Base-by-base conservation (phyloP, 2,797 vertebrate genomes). In the Brachyalestes nurse region DNA sequence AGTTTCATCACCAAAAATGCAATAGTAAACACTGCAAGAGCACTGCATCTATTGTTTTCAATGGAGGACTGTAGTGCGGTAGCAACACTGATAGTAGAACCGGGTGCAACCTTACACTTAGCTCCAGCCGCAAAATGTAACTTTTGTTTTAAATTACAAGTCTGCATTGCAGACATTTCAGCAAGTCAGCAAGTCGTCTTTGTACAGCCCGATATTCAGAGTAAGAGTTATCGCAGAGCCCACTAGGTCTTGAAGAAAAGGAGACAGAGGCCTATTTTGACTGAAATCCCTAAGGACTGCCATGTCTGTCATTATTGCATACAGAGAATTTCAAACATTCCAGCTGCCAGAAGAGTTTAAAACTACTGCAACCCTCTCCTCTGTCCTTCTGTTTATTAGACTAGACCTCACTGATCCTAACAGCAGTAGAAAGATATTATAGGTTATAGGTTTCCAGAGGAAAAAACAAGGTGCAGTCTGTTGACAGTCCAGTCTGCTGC, bases 81-180 rank as follows among this genome's bases (percentile, higher is more conserved):
- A 57, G 16, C 55, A 57, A n/a, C 5, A 34, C 60, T 62, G 25
- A 7, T 23, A 17, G n/a, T 66, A 66, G 17, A 17, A 16, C 34
- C 5, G 5, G 38, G 16, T 40, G 23, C 28, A 72, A 38, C 25
- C 70, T 34, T 19, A 72, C 70, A 72, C 51, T 72, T 72, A 72
- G 51, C 51, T 38, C 5, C 28, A 40, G 70, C 70, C 51, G 13
- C 70, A 72, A 72, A 57, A 57, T 13, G 6, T 8, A 42, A 57
- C 34, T 58, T 72, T 72, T 65, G 38, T 19, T 64, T 53, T 45
- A 79, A 8, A 57, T 79, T 65, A 79, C n/a, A 72, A 55, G n/a
- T 40, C 47, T 65, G n/a, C 13, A 38, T 38, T 53, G 28, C 10
- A 78, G n/a, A 73, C 53, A 17, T 21, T 73, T 58, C 4, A 42